Base-by-base conservation (phyloP, 2,888 invertebrate species). In the Acleris holmiana region DNA sequence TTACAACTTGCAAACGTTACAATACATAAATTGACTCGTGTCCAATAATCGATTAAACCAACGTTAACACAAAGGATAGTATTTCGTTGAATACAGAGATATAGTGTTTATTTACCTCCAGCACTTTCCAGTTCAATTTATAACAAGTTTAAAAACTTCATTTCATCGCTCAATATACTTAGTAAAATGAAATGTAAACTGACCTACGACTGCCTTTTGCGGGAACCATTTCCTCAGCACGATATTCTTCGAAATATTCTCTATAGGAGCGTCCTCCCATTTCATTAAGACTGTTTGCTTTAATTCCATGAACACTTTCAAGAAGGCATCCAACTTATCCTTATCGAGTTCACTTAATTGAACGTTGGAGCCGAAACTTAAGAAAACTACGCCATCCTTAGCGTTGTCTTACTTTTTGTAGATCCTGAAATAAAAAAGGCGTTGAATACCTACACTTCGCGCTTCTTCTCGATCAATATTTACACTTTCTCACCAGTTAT, bases 201-300 rank as follows among this genome's bases (percentile, higher is more conserved):
- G 73, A 83, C 86, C 82, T 46, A 87, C 68, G 57, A 94, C 86
- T 68, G 93, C 93, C 63, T 88, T 88, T 76, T 94, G 94, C 2
- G 93, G 93, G 71, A 93, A 77, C 93, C 93, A 94, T 71, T 90
- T 88, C 47, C 78, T 71, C 1, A 93, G 78, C 76, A 88, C 83
- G 0, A 94, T 82, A 75, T 93, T 92, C 15, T 67, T 49, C 0
- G 90, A 87, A 57, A 89, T 66, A 53, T 86, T 75, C 1, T 83
- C 79, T 19, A 88, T 70, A 1, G 78, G 76, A 4, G 78, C 82
- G 35, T 86, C 89, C 69, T 93, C 93, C 77, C 88, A 93, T 72
- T 93, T 93, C 93, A 93, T 93, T 7, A 93, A 68, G 19, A 93
- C 88, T 56, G 83, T 82, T 68, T 93, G 88, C 66, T 90, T 88